Conservation (phyloP, 1,140 invertebrate species). For the Proales similis region DNA sequence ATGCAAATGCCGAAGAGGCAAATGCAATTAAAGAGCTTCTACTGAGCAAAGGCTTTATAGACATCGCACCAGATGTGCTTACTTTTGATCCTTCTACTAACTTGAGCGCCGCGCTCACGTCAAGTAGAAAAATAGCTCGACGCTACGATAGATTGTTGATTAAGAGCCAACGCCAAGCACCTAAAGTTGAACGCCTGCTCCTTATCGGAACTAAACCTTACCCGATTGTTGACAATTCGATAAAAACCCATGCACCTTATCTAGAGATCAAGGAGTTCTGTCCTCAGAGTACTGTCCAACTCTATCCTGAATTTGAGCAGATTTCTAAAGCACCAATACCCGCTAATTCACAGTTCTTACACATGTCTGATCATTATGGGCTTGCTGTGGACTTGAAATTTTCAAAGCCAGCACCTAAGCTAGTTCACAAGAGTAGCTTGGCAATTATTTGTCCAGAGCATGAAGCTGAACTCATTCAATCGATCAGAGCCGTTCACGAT, state of each 20-base stretch:
- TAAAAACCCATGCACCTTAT: no score
- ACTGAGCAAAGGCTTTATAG: not conserved
- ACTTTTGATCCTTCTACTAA: constrained; percentile 25
- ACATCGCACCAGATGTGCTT: not conserved
- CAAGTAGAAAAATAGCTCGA: not conserved
- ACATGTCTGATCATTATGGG: constrained; percentile 34
- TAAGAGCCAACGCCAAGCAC: not conserved
- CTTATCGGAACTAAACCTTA: not conserved
- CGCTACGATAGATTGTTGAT: constrained; percentile 6
- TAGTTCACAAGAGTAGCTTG: constrained; percentile 29
- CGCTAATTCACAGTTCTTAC: no score
- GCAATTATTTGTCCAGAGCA: constrained; percentile 11
- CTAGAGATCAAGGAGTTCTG: no score
- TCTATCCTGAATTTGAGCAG: no score
- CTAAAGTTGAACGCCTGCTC: not conserved
- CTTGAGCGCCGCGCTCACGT: constrained; percentile 17
- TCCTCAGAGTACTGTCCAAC: no score
- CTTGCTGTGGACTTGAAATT: constrained; percentile 7
- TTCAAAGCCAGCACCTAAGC: not conserved
- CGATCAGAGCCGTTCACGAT: not conserved
- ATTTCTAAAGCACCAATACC: no score
- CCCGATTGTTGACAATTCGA: no score
- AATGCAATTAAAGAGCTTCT: constrained; percentile 1
- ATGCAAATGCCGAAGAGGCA: constrained; percentile 1
- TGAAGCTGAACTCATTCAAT: constrained; percentile 31